These are phyloP conservation scores for Ophraella communa DNA, from an alignment of 2,888 invertebrate genomes.

Conservation along the genomic window DNA sequence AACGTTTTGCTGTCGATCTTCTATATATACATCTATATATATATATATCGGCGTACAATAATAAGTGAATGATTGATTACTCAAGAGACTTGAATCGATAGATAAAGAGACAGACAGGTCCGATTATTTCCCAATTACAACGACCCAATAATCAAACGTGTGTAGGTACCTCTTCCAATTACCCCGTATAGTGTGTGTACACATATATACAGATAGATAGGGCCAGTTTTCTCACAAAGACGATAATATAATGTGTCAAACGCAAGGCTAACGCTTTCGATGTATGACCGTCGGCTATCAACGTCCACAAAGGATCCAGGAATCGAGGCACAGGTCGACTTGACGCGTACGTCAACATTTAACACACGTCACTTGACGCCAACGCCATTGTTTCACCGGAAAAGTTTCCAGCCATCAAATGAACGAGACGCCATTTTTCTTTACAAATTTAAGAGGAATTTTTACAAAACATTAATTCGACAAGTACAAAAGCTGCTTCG, in stretches of 20 bases:
- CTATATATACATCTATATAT: no score
- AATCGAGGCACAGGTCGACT: slow-evolving; percentile 52
- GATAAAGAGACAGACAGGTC: no score
- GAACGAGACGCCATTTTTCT: background rate
- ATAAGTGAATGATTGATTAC: slow-evolving; percentile 18
- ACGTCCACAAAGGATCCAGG: slow-evolving; percentile 48
- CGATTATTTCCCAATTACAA: slow-evolving; percentile 25
- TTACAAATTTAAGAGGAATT: slow-evolving; percentile 1
- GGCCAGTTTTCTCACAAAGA: slow-evolving; percentile 25
- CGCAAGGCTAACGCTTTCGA: slow-evolving; percentile 51
- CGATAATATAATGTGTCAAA: slow-evolving; percentile 53
- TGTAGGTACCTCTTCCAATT: slow-evolving; percentile 23
- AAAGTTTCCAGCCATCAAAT: background rate
- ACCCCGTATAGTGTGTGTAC: no score
- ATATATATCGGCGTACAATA: no score
- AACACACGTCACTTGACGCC: slow-evolving; percentile 52
- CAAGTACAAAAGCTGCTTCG: slow-evolving; percentile 14
- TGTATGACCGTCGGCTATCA: slow-evolving; percentile 53
- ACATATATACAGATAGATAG: no score
- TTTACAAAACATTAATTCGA: slow-evolving; percentile 26
- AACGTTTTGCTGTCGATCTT: no score
- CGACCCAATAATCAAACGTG: slow-evolving; percentile 26
- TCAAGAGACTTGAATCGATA: background rate
- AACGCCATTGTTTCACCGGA: slow-evolving; percentile 47
- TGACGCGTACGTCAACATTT: slow-evolving; percentile 54